Base-by-base conservation (phyloP, 2,797 vertebrate genomes). In the Paedocypris micromegethes region DNA sequence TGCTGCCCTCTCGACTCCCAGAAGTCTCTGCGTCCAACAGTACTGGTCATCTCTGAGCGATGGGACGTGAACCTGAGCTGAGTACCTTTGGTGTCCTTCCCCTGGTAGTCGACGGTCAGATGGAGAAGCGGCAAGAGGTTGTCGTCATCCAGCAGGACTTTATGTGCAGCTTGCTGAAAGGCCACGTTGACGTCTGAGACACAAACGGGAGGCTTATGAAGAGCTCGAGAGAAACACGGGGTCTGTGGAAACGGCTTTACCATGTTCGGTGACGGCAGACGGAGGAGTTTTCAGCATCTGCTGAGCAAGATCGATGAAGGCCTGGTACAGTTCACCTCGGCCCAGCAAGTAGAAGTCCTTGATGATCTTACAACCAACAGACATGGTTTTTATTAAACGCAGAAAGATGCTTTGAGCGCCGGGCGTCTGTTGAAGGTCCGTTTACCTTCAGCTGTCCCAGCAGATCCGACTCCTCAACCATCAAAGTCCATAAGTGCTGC, bases 281-380 rank as follows among this genome's bases (percentile, higher is more conserved):
- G 96, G 96, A 0, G 94, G 96, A 0, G 93, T 91, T 88, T 99
- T 99, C 70, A 99, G 80, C 95, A 98, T 97, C 66, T 96, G 94
- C 73, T 98, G 96, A 9, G 97, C 95, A 0, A 92, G 92, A 82
- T 99, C 97, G 54, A 99, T 98, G 70, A 99, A 99, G 5, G 89
- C 97, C 85, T 99, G 96, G 82, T 97, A 98, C 64, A 99, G 90
- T 80, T 98, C 97, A 4, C 97, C 97, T 73, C 96, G 93, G 54
- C 97, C 97, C 88, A 99, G 77, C 78, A 99, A 78, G 76, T 97
- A 99, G 72, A 99, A 99, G 78, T 99, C 97, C 82, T 99, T 99
- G 82, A 99, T 93, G 74, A 95, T 96, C 97, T 98, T 84, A 65
- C 73, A 75, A 60, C 74, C 76, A 78, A 3, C 3, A 8, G 59